Evolutionary conservation across 2,888 invertebrate genomes (phyloP), one percentile per base, ranked within the genome.

Genomic region (Stegophylla sp.): DNA sequence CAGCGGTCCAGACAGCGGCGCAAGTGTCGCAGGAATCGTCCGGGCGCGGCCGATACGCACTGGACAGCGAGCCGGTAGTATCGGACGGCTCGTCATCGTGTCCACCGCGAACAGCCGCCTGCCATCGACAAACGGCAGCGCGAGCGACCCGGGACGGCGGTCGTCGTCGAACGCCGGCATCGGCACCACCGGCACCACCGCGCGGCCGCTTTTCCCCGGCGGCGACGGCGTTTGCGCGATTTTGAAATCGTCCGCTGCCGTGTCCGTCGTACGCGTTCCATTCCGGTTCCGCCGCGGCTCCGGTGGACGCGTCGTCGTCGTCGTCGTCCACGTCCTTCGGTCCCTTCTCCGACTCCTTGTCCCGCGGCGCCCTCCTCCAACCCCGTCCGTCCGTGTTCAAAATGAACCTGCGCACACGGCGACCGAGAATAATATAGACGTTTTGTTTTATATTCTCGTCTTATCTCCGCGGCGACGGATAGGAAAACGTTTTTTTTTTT

Each of bases 331-430:
- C 26, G 13, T 1, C 1, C n/a, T 1, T 0, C 0, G 34, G 7
- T 5, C 34, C 34, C 4, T n/a, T 34, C 34, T 2, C 4, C 20
- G n/a, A 2, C 53, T 26, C 3, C n/a, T 1, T 41, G 1, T 34
- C 41, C 12, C 9, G 15, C 56, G 20, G n/a, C 17, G 73, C n/a
- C 15, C n/a, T 20, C 12, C 20, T 45, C 76, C 76, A 77, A 34
- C 76, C 76, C 0, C 76, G 67, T 3, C 76, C 76, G 76, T 76
- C 67, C 15, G 76, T 76, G 13, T 51, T 26, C 67, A 76, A 76
- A 12, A 45, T 3, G 20, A 56, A 77, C 17, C 76, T 77, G 20
- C 20, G 7, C 1, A 48, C 15, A 45, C 43, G 7, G 43, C 43
- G 43, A 43, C 7, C 43, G 4, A 9, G 4, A 10, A 9, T 4